Percentiles rank a stretch among this genome's conserved stretches.
Conservation (phyloP, 2,797 vertebrate genomes). For the Anabas testudineus region DNA sequence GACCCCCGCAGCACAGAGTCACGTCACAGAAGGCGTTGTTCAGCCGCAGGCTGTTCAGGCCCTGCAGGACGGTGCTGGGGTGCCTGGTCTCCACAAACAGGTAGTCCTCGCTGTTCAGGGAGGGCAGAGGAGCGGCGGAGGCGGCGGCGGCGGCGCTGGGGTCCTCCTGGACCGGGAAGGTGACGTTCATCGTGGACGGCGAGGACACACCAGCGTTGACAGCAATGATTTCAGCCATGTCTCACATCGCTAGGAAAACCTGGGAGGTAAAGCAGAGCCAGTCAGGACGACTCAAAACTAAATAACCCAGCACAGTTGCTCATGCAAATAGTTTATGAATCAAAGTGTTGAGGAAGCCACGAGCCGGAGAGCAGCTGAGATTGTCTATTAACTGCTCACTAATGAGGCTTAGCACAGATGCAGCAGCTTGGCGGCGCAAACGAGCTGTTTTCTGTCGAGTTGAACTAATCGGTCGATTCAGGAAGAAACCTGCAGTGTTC, state of each 20-base stretch:
- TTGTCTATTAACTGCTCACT: slow-evolving; percentile 42
- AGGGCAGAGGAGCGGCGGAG: slow-evolving; percentile 11
- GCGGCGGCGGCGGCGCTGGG: not conserved
- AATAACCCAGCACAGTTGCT: accelerated
- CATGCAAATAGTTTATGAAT: not conserved
- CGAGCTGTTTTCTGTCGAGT: slow-evolving; percentile 4
- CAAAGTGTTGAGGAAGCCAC: slow-evolving; percentile 5
- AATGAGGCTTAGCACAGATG: slow-evolving; percentile 67
- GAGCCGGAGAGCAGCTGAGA: slow-evolving; percentile 38
- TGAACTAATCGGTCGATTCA: not conserved
- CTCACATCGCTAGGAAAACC: slow-evolving; percentile 51
- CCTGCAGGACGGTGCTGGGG: slow-evolving; percentile 85
- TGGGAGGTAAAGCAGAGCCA: slow-evolving; percentile 23
- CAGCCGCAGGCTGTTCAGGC: slow-evolving; percentile 86
- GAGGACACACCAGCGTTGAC: slow-evolving; percentile 63
- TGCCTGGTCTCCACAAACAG: slow-evolving; percentile 85
- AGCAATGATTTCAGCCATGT: slow-evolving; percentile 82
- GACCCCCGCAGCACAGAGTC: slow-evolving; percentile 87
- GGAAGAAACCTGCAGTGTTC: not conserved
- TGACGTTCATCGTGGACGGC: slow-evolving; percentile 55
- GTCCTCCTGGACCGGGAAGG: slow-evolving; percentile 60
- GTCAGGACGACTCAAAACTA: no score
- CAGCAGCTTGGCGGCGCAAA: slow-evolving; percentile 18
- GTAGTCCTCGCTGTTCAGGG: slow-evolving; percentile 81
- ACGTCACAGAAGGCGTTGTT: slow-evolving; percentile 89